Base-by-base conservation (phyloP, 2,797 vertebrate genomes). In the Champsocephalus esox region DNA sequence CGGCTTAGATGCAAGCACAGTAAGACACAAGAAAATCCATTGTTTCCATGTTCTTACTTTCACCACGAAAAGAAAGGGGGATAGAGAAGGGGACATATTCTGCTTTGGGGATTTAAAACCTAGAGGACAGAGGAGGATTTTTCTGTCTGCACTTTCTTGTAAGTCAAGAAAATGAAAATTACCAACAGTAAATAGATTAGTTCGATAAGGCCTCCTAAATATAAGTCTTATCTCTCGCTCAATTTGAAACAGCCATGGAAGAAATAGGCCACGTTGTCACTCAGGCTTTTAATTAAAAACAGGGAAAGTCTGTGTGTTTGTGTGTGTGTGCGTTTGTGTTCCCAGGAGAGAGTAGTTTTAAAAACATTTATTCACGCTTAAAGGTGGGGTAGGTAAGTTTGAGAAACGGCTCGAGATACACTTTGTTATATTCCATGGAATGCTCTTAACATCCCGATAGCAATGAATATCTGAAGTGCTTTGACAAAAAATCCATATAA, bases 251-350 rank as follows among this genome's bases (percentile, higher is more conserved):
- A 87, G 89, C 89, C 86, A 78, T 51, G 61, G 91, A 86, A 89
- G 77, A 93, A 94, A 93, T 88, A 86, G 90, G 85, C 84, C 83
- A 89, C 49, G 79, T 85, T 93, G 91, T 94, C 93, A 91, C 83
- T 91, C 88, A 92, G 75, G 87, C 80, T 86, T 92, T 91, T 94
- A 94, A 95, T 94, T 94, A 94, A 94, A 91, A 92, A 85, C 73
- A 80, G 68, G 74, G 44, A 77, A 79, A 55, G 28, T 14, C 41
- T 72, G 60, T 46, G 66, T 66, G 63, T 72, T 44, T 51, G 43
- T 55, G 28, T 60, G 28, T 60, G 44, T 48, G 55, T 34, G 62
- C 28, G 46, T 12, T 17, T 43, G 44, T 70, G 60, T 63, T 86
- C 79, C 79, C 86, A 70, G 77, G 82, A 87, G 79, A 80, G 55